Evolutionary conservation across 92 coral and sea anemone genomes (phyloP).

Genomic region (Palythoa caribaeorum): DNA sequence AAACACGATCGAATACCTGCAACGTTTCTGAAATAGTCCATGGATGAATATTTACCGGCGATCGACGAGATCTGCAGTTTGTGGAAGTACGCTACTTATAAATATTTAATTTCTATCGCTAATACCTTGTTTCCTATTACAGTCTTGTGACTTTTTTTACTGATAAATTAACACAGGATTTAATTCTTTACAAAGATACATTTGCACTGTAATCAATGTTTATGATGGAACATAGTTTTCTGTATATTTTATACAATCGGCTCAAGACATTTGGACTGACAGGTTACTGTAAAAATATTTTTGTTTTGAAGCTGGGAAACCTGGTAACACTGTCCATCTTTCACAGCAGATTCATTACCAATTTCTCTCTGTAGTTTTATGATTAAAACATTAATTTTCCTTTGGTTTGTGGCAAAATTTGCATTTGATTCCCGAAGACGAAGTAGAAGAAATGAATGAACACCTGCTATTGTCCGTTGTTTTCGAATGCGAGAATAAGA

Average conservation of each 20-base stretch:
- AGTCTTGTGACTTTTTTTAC: not conserved
- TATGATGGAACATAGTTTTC: not conserved
- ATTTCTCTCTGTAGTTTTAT: not conserved
- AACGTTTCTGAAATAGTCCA: not conserved
- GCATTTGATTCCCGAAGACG: not conserved
- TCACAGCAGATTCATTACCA: not conserved
- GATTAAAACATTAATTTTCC: not conserved
- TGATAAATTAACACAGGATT: not conserved
- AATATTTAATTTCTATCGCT: not conserved
- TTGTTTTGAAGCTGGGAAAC: not conserved
- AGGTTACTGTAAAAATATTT: not conserved
- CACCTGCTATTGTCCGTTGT: too few relatives aligned
- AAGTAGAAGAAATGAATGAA: too few relatives aligned
- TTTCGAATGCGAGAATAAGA: too few relatives aligned
- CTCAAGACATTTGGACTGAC: not conserved
- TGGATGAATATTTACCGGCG: not conserved
- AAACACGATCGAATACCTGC: conserved; percentile 23
- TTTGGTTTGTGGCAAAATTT: not conserved
- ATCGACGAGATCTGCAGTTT: not conserved
- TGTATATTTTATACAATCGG: not conserved
- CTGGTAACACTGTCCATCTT: not conserved
- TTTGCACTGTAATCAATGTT: not conserved
- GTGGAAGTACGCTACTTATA: conserved; percentile 21
- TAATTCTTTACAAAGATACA: not conserved
- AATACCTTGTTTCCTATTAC: conserved; percentile 10